phyloP scores from a whole-genome alignment of 1,140 invertebrate species.

The Brachionus manjavacas region DNA sequence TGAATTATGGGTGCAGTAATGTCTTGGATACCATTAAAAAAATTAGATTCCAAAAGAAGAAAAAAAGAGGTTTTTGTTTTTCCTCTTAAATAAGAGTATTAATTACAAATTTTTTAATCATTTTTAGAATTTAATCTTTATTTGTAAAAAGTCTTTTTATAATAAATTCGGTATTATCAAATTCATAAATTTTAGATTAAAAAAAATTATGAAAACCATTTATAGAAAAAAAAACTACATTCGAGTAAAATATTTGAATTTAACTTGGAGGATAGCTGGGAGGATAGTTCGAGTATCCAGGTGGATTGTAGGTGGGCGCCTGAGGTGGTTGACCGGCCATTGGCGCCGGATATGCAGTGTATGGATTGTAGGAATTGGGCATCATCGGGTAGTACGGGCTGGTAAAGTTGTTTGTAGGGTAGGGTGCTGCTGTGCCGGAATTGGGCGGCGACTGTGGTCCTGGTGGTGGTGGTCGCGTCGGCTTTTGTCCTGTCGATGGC shows the following conservation, averaged over 20 bases:
- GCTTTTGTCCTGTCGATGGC: neutral
- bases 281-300: neutral
- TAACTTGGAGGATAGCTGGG: neutral
- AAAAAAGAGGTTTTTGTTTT: no score
- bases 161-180: neutral
- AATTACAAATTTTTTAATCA: no score
- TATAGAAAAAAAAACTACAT: neutral
- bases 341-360: neutral
- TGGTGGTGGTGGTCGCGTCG: constrained; percentile 36
- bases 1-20: no score
- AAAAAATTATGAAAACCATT: neutral
- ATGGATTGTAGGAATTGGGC: constrained; percentile 25
- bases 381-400: constrained; percentile 40
- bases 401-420: constrained; percentile 27
- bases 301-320: neutral
- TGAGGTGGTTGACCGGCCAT: neutral
- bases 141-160: neutral
- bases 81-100: no score
- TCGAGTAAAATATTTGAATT: neutral
- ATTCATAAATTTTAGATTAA: neutral
- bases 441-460: neutral
- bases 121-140: neutral
- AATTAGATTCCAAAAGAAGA: no score
- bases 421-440: neutral
- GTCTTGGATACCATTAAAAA: no score